Evolutionary conservation across 1,140 invertebrate genomes (phyloP).

Genomic region (Drusus annulatus): DNA sequence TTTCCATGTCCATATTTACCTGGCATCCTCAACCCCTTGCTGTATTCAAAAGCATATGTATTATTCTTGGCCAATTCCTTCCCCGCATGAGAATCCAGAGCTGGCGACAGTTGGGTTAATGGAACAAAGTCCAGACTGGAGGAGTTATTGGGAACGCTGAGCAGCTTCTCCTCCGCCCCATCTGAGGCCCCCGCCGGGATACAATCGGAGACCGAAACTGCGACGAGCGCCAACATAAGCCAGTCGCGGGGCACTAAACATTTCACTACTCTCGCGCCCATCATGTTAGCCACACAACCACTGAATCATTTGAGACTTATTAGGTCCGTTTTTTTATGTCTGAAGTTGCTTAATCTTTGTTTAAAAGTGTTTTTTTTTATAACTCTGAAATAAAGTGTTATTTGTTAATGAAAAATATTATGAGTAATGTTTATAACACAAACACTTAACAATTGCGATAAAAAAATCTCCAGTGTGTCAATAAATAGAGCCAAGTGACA

Average conservation of each 20-base stretch:
- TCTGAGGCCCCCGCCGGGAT: neutral
- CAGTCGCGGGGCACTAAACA: neutral
- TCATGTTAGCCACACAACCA: neutral
- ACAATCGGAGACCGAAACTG: neutral
- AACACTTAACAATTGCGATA: no score
- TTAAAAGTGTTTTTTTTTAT: no score
- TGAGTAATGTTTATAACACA: no score
- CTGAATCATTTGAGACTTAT: no score
- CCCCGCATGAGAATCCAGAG: neutral
- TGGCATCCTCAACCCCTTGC: slow-evolving; percentile 30
- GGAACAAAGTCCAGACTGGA: neutral
- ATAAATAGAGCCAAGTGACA: no score
- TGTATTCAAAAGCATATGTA: slow-evolving; percentile 46
- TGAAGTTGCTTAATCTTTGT: no score
- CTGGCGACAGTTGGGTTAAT: neutral
- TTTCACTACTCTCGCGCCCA: neutral
- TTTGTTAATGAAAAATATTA: no score
- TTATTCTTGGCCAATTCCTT: slow-evolving; percentile 39
- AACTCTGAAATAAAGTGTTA: no score
- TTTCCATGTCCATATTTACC: slow-evolving; percentile 7
- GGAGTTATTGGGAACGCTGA: neutral
- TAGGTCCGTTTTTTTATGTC: no score
- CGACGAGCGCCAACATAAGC: neutral
- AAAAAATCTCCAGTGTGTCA: no score
- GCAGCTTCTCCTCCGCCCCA: neutral